phyloP scores from a whole-genome alignment of 23 tunicate species.

The Styela plicata region DNA sequence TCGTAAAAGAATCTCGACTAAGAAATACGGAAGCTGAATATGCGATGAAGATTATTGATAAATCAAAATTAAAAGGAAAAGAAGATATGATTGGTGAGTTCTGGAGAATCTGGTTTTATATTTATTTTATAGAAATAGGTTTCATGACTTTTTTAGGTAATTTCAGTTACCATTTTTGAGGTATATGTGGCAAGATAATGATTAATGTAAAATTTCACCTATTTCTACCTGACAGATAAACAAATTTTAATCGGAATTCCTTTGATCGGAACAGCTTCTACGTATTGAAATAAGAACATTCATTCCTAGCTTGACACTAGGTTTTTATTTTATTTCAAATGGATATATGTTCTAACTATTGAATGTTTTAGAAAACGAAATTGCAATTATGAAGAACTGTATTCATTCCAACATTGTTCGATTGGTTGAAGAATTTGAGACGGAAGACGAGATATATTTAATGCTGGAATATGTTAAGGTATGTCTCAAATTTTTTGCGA shows the following conservation, averaged over 20 bases:
- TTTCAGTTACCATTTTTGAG: not conserved
- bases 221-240: not conserved
- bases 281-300: no score
- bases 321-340: no score
- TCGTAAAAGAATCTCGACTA: constrained; percentile 86
- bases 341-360: no score
- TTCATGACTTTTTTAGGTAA: no score
- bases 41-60: constrained; percentile 98
- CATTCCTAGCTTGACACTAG: no score
- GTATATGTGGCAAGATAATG: not conserved
- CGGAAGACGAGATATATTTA: constrained; percentile 84
- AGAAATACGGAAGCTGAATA: constrained; percentile 93
- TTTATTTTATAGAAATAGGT: no score
- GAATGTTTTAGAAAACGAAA: constrained; percentile 98
- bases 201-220: not conserved
- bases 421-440: constrained; percentile 96
- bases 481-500: no score
- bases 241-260: no score
- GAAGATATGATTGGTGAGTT: constrained; percentile 83
- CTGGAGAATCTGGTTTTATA: no score
- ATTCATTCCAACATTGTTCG: constrained; percentile 96
- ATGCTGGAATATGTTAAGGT: constrained; percentile 92
- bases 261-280: no score
- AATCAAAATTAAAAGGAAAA: constrained; percentile 89
- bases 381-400: constrained; percentile 97